phyloP scores from a whole-genome alignment of 2,888 invertebrate genomes.

The Drosophila picticornis region DNA sequence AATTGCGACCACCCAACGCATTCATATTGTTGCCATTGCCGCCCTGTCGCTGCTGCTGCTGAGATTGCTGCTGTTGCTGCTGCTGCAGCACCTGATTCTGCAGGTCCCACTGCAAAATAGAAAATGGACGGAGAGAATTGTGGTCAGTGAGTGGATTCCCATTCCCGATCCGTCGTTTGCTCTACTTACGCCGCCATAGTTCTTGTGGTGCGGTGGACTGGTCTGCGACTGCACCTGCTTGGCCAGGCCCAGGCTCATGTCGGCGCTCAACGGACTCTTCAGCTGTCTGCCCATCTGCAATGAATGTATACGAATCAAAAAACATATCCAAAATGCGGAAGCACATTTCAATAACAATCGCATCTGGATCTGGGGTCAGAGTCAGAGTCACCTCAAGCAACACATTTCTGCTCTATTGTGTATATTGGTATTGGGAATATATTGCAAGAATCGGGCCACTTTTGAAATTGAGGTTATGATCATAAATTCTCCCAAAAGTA shows the following conservation, averaged over 20 bases:
- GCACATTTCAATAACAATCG: background rate
- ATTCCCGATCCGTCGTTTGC: conserved; percentile 1
- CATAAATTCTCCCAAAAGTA: conserved; percentile 1
- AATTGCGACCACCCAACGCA: conserved; percentile 66
- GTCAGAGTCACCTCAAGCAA: background rate
- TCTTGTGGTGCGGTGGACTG: conserved; percentile 85
- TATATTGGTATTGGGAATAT: background rate
- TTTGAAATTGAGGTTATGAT: background rate
- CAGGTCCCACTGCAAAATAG: conserved; percentile 82
- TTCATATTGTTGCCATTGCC: conserved; percentile 73
- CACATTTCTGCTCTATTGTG: background rate
- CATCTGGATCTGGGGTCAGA: background rate
- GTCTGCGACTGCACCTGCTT: conserved; percentile 85
- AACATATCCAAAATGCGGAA: conserved; percentile 1
- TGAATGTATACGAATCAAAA: background rate
- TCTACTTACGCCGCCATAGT: conserved; percentile 84
- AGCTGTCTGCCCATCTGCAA: conserved; percentile 84
- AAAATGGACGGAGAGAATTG: conserved; percentile 17
- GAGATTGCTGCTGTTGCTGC: conserved; percentile 84
- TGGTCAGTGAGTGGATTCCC: conserved; percentile 10
- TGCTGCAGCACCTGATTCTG: conserved; percentile 84
- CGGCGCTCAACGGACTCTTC: conserved; percentile 85
- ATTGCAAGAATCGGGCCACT: background rate
- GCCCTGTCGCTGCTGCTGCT: conserved; percentile 80
- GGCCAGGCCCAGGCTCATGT: conserved; percentile 84